Evolutionary conservation across 2,797 vertebrate species (phyloP).

Genomic region (Darevskia nairensis): DNA sequence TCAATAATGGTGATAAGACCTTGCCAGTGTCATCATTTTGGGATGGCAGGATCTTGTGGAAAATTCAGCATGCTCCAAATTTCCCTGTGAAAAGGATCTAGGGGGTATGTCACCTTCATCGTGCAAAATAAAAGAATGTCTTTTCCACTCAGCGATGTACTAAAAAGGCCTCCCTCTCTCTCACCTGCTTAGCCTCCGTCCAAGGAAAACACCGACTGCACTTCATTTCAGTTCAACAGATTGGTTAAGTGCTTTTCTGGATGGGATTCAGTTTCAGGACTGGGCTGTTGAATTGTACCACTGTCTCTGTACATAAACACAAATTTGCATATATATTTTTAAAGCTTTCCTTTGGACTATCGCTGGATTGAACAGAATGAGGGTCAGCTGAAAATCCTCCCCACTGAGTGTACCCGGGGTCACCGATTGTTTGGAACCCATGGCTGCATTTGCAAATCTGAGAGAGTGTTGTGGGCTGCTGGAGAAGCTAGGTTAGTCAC

Average conservation of each 20-base stretch:
- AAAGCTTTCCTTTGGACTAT: not conserved
- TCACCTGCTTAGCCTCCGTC: not conserved
- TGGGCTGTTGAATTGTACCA: not conserved
- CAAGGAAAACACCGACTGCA: not conserved
- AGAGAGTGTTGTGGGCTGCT: no score
- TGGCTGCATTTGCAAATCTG: no score
- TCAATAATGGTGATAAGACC: not conserved
- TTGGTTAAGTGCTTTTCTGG: not conserved
- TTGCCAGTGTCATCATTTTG: not conserved
- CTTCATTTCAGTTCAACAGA: not conserved
- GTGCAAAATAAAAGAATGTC: not conserved
- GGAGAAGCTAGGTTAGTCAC: no score
- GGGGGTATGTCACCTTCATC: not conserved
- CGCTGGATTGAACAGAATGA: not conserved
- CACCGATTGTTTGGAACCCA: no score
- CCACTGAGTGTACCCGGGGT: not conserved
- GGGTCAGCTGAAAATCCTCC: not conserved
- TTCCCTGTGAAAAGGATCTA: not conserved
- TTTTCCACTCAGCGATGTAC: not conserved
- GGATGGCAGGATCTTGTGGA: no score
- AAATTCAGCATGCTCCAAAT: no score
- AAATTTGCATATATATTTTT: conserved; percentile 9
- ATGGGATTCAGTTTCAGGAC: not conserved
- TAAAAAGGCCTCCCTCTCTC: not conserved
- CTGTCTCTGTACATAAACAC: not conserved